phyloP scores from a whole-genome alignment of 2,888 invertebrate species.

The Choreutis nemorana region DNA sequence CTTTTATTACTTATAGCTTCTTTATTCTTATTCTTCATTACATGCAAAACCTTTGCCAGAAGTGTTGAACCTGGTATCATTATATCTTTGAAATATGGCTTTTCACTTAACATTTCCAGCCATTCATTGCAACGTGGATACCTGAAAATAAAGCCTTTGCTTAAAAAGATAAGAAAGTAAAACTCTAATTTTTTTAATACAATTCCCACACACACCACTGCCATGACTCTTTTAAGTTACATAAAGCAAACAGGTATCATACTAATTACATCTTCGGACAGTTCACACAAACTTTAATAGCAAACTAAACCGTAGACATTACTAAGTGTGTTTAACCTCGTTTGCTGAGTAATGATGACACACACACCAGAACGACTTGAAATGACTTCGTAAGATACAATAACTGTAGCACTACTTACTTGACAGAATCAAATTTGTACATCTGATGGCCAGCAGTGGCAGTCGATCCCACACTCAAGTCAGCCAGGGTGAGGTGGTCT shows the following conservation, averaged over 20 bases:
- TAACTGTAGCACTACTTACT: conserved; percentile 20
- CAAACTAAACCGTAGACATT: no score
- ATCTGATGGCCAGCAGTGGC: conserved; percentile 16
- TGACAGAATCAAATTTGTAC: conserved; percentile 18
- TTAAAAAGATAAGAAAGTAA: no score
- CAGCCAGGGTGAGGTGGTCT: conserved; percentile 26
- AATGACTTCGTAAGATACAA: not conserved
- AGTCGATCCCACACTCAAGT: conserved; percentile 22
- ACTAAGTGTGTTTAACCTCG: no score
- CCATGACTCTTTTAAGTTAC: no score
- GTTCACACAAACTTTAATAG: no score
- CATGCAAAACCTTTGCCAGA: conserved; percentile 12
- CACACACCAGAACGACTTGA: no score
- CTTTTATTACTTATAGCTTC: no score
- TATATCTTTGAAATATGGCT: conserved; percentile 22
- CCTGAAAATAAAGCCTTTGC: conserved; percentile 17
- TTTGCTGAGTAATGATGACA: no score
- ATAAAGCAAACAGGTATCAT: no score
- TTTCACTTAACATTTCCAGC: conserved; percentile 19
- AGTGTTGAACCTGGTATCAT: conserved; percentile 15
- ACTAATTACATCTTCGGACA: no score
- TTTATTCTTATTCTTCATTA: conserved; percentile 23
- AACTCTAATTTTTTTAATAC: no score
- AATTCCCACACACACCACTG: no score
- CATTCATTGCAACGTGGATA: conserved; percentile 22